Percentiles rank a stretch among this genome's conserved stretches.
These are phyloP conservation scores for Oreochromis mossambicus DNA, from an alignment of 2,797 vertebrate genomes.

Conservation along the genomic window DNA sequence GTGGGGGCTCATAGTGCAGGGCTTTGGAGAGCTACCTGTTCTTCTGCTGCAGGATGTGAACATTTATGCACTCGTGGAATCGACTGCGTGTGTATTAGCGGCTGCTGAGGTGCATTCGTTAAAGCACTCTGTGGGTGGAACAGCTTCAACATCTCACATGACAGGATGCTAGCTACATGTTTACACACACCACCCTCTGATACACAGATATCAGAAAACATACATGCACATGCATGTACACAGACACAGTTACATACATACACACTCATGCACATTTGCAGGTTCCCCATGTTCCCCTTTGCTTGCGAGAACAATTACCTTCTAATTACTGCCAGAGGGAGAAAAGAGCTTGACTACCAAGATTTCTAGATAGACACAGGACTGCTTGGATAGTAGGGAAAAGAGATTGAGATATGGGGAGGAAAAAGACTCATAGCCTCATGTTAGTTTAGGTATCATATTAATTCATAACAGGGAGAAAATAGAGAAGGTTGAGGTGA, in stretches of 20 bases:
- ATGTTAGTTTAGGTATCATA: constrained; percentile 4
- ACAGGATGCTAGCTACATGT: constrained; percentile 38
- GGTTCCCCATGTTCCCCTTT: neutral
- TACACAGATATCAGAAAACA: constrained; percentile 29
- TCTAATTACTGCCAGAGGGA: constrained; percentile 50
- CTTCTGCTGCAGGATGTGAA: neutral
- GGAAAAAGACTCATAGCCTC: neutral
- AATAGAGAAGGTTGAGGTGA: neutral
- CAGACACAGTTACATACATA: neutral
- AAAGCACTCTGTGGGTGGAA: neutral
- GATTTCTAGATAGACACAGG: constrained; percentile 3
- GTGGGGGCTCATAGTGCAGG: neutral
- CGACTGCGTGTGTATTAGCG: neutral
- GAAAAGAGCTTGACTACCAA: constrained; percentile 35
- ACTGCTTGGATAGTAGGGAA: neutral
- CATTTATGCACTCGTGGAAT: neutral
- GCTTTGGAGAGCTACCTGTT: neutral
- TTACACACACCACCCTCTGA: constrained; percentile 37
- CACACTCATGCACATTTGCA: neutral
- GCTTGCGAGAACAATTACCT: constrained; percentile 46
- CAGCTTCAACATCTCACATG: constrained; percentile 20
- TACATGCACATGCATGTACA: neutral
- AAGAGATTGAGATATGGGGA: neutral
- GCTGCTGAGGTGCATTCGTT: neutral
- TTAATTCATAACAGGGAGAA: constrained; percentile 23